Evolutionary conservation across 2,797 vertebrate genomes (phyloP), one percentile per base, ranked within the genome.

Genomic region (Pyrocephalus nanus): DNA sequence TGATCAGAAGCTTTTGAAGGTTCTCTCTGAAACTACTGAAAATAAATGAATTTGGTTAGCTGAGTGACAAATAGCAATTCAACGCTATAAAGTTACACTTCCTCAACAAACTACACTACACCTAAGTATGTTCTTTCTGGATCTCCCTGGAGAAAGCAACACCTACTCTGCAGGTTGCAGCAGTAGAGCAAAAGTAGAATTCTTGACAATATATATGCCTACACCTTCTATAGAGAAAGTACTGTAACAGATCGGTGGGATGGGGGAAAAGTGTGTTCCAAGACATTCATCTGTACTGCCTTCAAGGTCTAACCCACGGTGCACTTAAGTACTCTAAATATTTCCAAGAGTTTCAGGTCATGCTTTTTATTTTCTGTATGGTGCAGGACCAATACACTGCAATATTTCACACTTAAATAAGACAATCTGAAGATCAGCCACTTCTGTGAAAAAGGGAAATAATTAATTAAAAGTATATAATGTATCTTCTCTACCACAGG

Each of bases 211-310:
- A 73, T 19, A 51, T 9, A 79, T 1, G 2, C 45, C 43, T 45
- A 43, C 12, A 4, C 21, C 22, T 80, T 22, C 45, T 67, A 48
- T 42, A 83, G 48, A 53, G 17, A 30, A 62, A 70, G n/a, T 23
- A 70, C 23, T 51, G 48, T 11, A 66, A 20, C 40, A 30, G 12
- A 84, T 8, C 0, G 0, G 1, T 6, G 12, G 15, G 14, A 32
- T 5, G 25, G 23, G 19, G 10, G 23, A 67, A 29, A 32, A 34
- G 11, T 5, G 2, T 25, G 26, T 22, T 66, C 40, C 0, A 0
- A 73, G 61, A 66, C 53, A 65, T 40, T 55, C 27, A 21, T 29
- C 47, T 48, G 25, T 15, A 47, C 2, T 7, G 36, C 21, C 55
- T 54, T 70, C 61, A n/a, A 60, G 18, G 36, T 72, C 38, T 17